Evolutionary conservation across 2,888 invertebrate species (phyloP).

Genomic region (Calliopum simillimum): DNA sequence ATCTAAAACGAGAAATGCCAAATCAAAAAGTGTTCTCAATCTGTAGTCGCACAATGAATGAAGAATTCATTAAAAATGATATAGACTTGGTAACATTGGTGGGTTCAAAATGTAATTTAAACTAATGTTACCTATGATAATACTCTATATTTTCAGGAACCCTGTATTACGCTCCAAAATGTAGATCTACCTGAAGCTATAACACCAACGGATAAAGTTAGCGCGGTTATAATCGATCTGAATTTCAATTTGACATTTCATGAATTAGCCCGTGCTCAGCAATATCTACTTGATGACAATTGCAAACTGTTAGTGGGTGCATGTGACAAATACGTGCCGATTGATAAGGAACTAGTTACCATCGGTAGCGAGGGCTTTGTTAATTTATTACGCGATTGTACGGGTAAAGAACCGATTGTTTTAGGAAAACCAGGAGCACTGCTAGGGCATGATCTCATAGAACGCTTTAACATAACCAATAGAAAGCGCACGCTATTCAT

Average conservation of each 20-base stretch:
- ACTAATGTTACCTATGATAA: not conserved
- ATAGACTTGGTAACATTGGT: constrained; percentile 60
- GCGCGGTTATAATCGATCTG: constrained; percentile 67
- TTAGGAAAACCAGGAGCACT: constrained; percentile 66
- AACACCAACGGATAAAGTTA: constrained; percentile 49
- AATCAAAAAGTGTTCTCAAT: constrained; percentile 63
- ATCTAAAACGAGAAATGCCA: constrained; percentile 66
- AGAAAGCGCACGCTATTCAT: constrained; percentile 80
- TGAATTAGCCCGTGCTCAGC: constrained; percentile 62
- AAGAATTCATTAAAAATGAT: constrained; percentile 61
- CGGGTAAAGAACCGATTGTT: constrained; percentile 57
- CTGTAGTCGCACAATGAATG: constrained; percentile 55
- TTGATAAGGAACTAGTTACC: constrained; percentile 45
- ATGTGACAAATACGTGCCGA: constrained; percentile 46
- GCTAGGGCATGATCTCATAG: constrained; percentile 56
- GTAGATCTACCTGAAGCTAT: constrained; percentile 30
- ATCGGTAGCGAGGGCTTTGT: constrained; percentile 47
- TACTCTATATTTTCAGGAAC: constrained; percentile 35
- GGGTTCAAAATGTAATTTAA: constrained; percentile 35
- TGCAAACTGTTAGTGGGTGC: constrained; percentile 64
- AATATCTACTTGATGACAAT: constrained; percentile 63
- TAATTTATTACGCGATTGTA: constrained; percentile 47
- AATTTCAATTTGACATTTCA: constrained; percentile 62
- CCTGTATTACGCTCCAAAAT: constrained; percentile 39
- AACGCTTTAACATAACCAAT: constrained; percentile 68